These are phyloP conservation scores for Ophion slaviceki DNA, from an alignment of 2,888 invertebrate species.

Conservation along the genomic window DNA sequence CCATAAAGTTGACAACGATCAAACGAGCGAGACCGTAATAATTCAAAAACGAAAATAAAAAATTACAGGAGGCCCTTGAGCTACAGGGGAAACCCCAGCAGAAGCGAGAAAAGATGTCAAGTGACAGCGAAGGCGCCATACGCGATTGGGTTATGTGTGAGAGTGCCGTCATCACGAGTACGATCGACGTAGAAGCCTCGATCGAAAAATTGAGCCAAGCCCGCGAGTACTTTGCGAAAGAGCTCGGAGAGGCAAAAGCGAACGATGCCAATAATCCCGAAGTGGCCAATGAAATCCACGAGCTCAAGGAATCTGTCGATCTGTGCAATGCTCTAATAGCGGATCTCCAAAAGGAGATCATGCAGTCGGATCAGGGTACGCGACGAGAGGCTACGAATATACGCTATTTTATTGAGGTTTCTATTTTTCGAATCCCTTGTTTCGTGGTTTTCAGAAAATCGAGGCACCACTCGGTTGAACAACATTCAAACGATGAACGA, in stretches of 20 bases:
- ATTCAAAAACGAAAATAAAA: too few relatives aligned
- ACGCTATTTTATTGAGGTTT: too few relatives aligned
- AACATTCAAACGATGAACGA: too few relatives aligned
- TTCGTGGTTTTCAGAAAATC: too few relatives aligned
- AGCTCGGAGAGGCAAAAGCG: constrained; percentile 81
- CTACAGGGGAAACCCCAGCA: too few relatives aligned
- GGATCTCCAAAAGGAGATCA: constrained; percentile 91
- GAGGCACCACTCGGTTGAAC: too few relatives aligned
- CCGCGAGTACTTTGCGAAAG: constrained; percentile 85
- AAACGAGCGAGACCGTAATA: too few relatives aligned
- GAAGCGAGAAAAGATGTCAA: constrained; percentile 81
- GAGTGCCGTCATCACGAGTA: constrained; percentile 90
- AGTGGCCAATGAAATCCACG: constrained; percentile 77
- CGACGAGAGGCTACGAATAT: too few relatives aligned
- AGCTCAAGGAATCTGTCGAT: constrained; percentile 86
- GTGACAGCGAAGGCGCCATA: constrained; percentile 84
- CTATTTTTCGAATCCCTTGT: too few relatives aligned
- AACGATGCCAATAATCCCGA: constrained; percentile 38
- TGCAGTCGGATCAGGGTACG: constrained; percentile 91
- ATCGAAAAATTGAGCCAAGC: constrained; percentile 91
- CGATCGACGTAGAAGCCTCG: constrained; percentile 91
- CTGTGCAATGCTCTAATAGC: constrained; percentile 90
- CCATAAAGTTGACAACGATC: too few relatives aligned
- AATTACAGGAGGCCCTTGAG: too few relatives aligned
- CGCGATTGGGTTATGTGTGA: constrained; percentile 90